Evolutionary conservation across 2,888 invertebrate species (phyloP).

Genomic region (Eilema sororculum): DNA sequence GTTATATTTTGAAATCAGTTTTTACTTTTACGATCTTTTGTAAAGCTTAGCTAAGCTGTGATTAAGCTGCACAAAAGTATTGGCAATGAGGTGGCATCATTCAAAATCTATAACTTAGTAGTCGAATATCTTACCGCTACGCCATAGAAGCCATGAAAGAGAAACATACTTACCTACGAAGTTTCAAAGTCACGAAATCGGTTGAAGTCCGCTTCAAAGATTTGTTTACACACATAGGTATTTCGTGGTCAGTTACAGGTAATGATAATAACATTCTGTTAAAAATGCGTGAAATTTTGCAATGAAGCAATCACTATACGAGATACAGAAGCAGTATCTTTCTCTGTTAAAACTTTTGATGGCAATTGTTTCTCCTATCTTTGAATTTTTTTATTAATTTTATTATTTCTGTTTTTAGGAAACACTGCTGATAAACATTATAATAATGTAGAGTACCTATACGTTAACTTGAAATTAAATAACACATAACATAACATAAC

Average conservation of each 20-base stretch:
- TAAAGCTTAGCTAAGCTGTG: too few species aligned
- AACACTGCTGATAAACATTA: neutral
- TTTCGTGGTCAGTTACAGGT: neutral
- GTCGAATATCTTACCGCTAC: too few species aligned
- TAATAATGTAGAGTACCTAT: too few species aligned
- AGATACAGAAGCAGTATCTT: neutral
- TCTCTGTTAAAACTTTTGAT: neutral
- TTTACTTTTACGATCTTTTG: too few species aligned
- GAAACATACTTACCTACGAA: too few species aligned
- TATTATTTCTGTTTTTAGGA: neutral
- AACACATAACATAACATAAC: too few species aligned
- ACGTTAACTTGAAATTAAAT: too few species aligned
- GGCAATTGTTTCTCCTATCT: neutral
- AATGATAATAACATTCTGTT: neutral
- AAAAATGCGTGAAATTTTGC: neutral
- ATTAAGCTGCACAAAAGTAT: too few species aligned
- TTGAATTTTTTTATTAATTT: neutral
- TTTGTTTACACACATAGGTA: neutral
- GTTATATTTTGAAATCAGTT: too few species aligned
- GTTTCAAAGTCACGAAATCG: neutral
- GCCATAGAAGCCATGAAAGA: too few species aligned
- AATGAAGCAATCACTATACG: neutral
- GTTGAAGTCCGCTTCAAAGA: neutral
- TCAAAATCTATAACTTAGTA: too few species aligned
- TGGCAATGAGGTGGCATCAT: too few species aligned